A percentile compares a stretch with the other conserved stretches of the same genome.
Evolutionary conservation across 2,888 invertebrate species (phyloP).

Genomic region (Micropterix aruncella): DNA sequence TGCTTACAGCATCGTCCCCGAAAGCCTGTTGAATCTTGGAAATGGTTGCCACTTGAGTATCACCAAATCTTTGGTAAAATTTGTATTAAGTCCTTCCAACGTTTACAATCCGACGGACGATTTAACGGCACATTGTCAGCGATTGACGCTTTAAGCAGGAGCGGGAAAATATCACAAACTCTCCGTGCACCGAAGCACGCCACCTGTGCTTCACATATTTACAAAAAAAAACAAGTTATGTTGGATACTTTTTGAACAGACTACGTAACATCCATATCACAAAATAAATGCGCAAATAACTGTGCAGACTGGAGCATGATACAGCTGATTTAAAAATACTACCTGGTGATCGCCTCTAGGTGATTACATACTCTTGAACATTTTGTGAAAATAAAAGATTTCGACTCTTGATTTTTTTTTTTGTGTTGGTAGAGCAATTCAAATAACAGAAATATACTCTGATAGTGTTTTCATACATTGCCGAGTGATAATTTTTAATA

Average conservation of each 20-base stretch:
- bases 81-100: too few relatives aligned
- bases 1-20: too few relatives aligned
- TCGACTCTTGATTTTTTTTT: too few relatives aligned
- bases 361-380: conserved; percentile 1
- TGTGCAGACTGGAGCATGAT: conserved; percentile 2
- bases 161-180: too few relatives aligned
- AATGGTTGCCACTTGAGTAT: too few relatives aligned
- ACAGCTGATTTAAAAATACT: too few relatives aligned
- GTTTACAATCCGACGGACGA: too few relatives aligned
- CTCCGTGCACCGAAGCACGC: too few relatives aligned
- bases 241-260: background rate
- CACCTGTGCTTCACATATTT: background rate
- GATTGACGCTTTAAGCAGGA: too few relatives aligned
- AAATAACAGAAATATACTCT: conserved; percentile 3
- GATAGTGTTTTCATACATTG: background rate
- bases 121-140: too few relatives aligned
- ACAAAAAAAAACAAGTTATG: background rate
- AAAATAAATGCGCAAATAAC: background rate
- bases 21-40: too few relatives aligned
- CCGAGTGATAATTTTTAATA: background rate
- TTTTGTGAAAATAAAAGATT: background rate
- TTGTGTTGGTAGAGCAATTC: conserved; percentile 3
- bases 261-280: background rate
- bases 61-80: too few relatives aligned
- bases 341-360: conserved; percentile 3